Percentiles rank a stretch among this genome's conserved stretches.
These are phyloP conservation scores for Sterna hirundo DNA, from an alignment of 2,113 vertebrate species.

Conservation along the genomic window DNA sequence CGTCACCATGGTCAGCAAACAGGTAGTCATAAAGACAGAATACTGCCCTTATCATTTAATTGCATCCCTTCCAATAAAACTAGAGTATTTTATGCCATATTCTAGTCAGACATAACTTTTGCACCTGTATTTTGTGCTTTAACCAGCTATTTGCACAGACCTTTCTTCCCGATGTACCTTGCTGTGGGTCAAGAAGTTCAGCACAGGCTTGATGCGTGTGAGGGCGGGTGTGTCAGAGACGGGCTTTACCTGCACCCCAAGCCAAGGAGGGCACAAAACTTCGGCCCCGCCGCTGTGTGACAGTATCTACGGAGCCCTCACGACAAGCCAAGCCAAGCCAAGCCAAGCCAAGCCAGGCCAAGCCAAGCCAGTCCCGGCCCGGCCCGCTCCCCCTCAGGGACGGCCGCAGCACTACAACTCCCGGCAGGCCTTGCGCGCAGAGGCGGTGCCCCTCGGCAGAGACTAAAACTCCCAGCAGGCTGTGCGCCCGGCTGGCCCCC, in stretches of 20 bases:
- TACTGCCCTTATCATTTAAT: neutral
- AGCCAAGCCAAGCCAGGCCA: rapidly evolving
- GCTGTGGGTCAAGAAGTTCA: neutral
- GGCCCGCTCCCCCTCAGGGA: neutral
- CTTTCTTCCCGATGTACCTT: too few species aligned
- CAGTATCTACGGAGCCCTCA: rapidly evolving
- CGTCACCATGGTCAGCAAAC: rapidly evolving
- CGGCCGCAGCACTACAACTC: neutral
- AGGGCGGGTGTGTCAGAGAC: rapidly evolving
- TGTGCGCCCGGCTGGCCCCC: neutral
- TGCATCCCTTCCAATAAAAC: neutral
- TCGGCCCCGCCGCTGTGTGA: rapidly evolving
- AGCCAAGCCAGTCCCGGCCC: rapidly evolving
- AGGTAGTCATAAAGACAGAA: neutral
- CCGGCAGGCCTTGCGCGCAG: neutral
- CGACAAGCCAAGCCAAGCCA: rapidly evolving
- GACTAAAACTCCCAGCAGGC: slow-evolving; percentile 61
- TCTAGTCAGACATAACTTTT: neutral
- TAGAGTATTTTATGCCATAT: neutral
- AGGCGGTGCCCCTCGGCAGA: rapidly evolving
- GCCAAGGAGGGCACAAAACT: neutral
- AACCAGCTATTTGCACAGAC: neutral
- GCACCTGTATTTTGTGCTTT: neutral
- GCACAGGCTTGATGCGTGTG: rapidly evolving
- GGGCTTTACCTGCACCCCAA: too few species aligned